Percentiles rank a stretch among this genome's conserved stretches.
Conservation (phyloP, 2,888 invertebrate species). For the Drosophila meridionalis region DNA sequence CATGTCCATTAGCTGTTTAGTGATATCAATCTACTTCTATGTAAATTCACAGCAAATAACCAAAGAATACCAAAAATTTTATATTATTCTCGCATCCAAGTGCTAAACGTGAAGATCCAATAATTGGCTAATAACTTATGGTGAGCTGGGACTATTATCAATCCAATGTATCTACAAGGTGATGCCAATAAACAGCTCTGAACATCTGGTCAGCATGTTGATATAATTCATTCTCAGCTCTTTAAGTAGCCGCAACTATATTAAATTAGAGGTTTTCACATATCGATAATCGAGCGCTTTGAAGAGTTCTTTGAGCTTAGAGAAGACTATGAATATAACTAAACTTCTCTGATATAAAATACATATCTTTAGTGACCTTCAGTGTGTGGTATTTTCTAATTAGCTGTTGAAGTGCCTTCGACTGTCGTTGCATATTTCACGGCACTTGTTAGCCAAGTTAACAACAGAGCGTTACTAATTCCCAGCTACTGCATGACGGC, state of each 20-base stretch:
- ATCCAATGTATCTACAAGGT: neutral
- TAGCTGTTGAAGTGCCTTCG: slow-evolving; percentile 32
- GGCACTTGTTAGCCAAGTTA: slow-evolving; percentile 43
- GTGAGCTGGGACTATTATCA: neutral
- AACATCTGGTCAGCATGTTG: slow-evolving; percentile 14
- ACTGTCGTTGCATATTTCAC: slow-evolving; percentile 41
- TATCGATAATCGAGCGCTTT: neutral
- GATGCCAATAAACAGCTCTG: slow-evolving; percentile 17
- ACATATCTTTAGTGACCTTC: slow-evolving; percentile 23
- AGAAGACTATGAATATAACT: neutral
- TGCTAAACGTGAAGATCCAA: slow-evolving; percentile 37
- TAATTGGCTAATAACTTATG: slow-evolving; percentile 7
- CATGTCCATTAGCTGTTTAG: neutral
- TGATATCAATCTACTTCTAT: neutral
- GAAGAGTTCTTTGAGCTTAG: neutral
- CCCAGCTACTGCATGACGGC: slow-evolving; percentile 70
- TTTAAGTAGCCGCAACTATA: slow-evolving; percentile 1
- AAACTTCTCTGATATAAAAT: neutral
- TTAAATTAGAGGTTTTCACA: slow-evolving; percentile 2
- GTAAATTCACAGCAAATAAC: neutral
- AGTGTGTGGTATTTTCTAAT: slow-evolving; percentile 33
- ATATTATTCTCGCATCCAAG: slow-evolving; percentile 27
- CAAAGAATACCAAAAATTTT: neutral
- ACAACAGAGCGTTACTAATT: slow-evolving; percentile 52
- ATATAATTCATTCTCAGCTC: slow-evolving; percentile 16